Evolutionary conservation across 1,140 invertebrate species (phyloP).

Genomic region (Drosophila fuyamai): DNA sequence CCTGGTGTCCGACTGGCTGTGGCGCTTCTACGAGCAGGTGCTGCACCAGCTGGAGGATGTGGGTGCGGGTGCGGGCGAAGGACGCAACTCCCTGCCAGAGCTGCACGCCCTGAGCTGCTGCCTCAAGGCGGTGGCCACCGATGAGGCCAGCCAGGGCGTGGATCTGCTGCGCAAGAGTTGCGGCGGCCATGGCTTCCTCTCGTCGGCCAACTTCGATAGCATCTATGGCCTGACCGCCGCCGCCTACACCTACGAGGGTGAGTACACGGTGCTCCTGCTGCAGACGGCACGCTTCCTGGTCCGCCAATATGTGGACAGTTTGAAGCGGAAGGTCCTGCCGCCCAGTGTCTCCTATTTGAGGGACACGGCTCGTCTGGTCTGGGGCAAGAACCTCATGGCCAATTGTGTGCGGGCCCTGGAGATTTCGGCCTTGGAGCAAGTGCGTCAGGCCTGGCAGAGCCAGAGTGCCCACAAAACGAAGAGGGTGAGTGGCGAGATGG

Average conservation of each 20-base stretch:
- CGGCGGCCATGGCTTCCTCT: constrained; percentile 97
- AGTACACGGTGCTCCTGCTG: constrained; percentile 95
- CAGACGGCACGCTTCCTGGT: constrained; percentile 94
- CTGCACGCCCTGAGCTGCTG: constrained; percentile 96
- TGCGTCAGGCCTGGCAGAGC: constrained; percentile 86
- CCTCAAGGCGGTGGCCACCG: constrained; percentile 93
- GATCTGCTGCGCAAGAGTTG: constrained; percentile 93
- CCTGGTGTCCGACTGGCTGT: constrained; percentile 90
- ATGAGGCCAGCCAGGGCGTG: constrained; percentile 89
- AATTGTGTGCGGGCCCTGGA: constrained; percentile 62
- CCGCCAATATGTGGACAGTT: constrained; percentile 85
- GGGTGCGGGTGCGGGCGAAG: background rate
- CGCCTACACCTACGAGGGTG: constrained; percentile 96
- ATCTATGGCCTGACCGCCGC: constrained; percentile 93
- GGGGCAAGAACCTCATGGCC: constrained; percentile 41
- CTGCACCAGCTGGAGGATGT: constrained; percentile 88
- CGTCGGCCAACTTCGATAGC: constrained; percentile 92
- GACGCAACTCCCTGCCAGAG: constrained; percentile 87
- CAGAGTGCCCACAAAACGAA: constrained; percentile 85
- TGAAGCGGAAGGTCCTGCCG: constrained; percentile 87
- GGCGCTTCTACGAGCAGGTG: constrained; percentile 92
- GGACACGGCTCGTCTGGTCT: constrained; percentile 34
- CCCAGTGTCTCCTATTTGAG: constrained; percentile 83
- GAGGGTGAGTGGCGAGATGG: constrained; percentile 88
- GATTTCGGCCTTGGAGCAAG: constrained; percentile 87